A percentile compares a stretch with the other conserved stretches of the same genome.
Evolutionary conservation across 1,140 invertebrate genomes (phyloP).

Genomic region (Sesamia nonagrioides): DNA sequence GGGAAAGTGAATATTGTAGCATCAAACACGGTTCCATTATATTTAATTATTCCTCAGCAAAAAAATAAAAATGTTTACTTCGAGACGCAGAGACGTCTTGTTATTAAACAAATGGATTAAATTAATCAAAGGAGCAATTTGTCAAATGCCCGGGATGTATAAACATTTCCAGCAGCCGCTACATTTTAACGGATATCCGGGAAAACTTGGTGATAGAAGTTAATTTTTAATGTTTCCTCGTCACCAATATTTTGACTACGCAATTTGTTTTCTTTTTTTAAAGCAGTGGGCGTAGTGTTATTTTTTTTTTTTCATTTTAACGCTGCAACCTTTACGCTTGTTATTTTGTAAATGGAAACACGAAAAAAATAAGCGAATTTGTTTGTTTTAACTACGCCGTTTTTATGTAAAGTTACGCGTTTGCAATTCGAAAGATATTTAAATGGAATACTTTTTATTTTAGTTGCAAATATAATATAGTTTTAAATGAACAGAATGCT

Average conservation of each 20-base stretch:
- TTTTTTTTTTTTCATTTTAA: constrained; percentile 23
- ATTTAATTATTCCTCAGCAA: constrained; percentile 5
- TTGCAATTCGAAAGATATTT: no score
- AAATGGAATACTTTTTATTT: no score
- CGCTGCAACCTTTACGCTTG: constrained; percentile 8
- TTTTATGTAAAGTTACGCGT: not conserved
- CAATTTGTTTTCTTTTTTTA: constrained; percentile 19
- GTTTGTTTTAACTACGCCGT: not conserved
- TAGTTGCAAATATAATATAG: no score
- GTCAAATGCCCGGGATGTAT: constrained; percentile 28
- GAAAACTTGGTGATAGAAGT: constrained; percentile 17
- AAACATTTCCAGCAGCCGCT: constrained; percentile 5
- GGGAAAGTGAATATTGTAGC: no score
- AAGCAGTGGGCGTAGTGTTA: constrained; percentile 6
- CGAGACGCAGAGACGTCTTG: not conserved
- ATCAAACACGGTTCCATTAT: no score
- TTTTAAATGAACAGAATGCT: no score
- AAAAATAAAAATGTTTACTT: constrained; percentile 33
- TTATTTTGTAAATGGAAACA: constrained; percentile 23
- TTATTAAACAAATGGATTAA: constrained; percentile 31
- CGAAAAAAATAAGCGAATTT: constrained; percentile 6
- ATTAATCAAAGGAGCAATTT: constrained; percentile 40
- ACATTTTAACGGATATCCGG: constrained; percentile 17
- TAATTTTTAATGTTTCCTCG: constrained; percentile 32
- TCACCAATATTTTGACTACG: constrained; percentile 33